Conservation (phyloP, 2,888 invertebrate genomes). For the Anoplius nigerrimus region DNA sequence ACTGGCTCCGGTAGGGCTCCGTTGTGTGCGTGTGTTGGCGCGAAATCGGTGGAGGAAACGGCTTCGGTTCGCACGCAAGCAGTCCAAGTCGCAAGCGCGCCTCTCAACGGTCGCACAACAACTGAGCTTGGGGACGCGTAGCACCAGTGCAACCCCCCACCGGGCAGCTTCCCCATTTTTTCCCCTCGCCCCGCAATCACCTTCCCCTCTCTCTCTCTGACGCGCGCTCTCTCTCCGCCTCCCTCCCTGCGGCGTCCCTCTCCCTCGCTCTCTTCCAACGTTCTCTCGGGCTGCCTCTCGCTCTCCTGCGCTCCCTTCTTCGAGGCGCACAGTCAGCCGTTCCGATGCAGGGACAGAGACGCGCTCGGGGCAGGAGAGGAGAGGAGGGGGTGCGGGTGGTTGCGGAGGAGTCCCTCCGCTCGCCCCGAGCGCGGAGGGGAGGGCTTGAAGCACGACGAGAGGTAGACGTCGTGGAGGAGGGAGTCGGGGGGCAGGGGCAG, state of each 20-base stretch:
- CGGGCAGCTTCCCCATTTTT: slow-evolving; percentile 44
- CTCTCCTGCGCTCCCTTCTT: slow-evolving; percentile 11
- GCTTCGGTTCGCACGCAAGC: slow-evolving; percentile 3
- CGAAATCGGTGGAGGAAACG: slow-evolving; percentile 14
- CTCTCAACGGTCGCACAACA: slow-evolving; percentile 74
- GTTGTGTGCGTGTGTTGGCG: slow-evolving; percentile 2
- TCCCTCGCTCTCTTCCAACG: slow-evolving; percentile 4
- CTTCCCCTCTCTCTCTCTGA: not conserved
- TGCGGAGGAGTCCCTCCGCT: too few species aligned
- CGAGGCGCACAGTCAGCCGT: slow-evolving; percentile 14
- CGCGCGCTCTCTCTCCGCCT: slow-evolving; percentile 22
- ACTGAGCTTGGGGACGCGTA: slow-evolving; percentile 72
- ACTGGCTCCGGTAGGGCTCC: too few species aligned
- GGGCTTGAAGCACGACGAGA: too few species aligned
- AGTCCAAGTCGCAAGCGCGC: slow-evolving; percentile 53
- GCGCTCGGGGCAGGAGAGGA: too few species aligned
- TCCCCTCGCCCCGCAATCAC: slow-evolving; percentile 13
- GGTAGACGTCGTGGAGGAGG: not conserved
- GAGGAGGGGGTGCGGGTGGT: too few species aligned
- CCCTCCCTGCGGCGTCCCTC: slow-evolving; percentile 9
- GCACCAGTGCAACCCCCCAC: slow-evolving; percentile 65
- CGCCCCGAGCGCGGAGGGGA: too few species aligned
- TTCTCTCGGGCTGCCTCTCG: slow-evolving; percentile 11
- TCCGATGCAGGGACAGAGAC: too few species aligned
- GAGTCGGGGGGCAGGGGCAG: not conserved